Percentiles rank a stretch among this genome's conserved stretches.
These are phyloP conservation scores for Nomada goodeniana DNA, from an alignment of 2,888 invertebrate species.

Conservation along the genomic window DNA sequence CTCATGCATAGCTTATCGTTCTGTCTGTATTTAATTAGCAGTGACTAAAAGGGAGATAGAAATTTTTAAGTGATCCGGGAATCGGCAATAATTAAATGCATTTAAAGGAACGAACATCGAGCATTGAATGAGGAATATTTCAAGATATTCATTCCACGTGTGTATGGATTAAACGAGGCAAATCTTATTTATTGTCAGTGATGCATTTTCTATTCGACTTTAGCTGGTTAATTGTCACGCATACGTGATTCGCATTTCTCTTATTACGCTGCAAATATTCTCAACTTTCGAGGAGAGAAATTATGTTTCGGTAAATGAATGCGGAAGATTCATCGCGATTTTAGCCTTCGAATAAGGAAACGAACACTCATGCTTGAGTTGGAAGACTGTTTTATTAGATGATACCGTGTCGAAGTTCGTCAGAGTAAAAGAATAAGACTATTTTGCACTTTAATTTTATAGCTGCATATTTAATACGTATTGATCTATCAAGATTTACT, in stretches of 20 bases:
- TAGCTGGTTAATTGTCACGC: no score
- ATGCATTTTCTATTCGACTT: background rate
- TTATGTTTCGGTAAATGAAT: conserved; percentile 12
- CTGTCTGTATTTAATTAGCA: conserved; percentile 2
- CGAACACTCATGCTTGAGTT: conserved; percentile 51
- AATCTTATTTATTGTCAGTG: background rate
- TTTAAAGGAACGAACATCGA: background rate
- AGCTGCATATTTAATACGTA: conserved; percentile 52
- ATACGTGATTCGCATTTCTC: conserved; percentile 1
- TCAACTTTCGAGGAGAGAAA: background rate
- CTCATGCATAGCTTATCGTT: conserved; percentile 28
- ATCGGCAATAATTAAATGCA: conserved; percentile 19
- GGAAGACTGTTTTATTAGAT: conserved; percentile 66
- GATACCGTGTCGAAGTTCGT: conserved; percentile 34
- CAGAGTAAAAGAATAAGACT: conserved; percentile 49
- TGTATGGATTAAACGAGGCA: no score
- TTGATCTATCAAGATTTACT: conserved; percentile 50
- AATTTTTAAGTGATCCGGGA: no score
- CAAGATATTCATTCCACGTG: no score
- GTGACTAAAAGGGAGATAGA: background rate
- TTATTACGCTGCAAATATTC: conserved; percentile 12
- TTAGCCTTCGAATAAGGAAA: conserved; percentile 27
- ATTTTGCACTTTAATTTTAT: conserved; percentile 62
- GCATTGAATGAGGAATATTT: no score
- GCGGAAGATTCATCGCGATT: conserved; percentile 10